Percentiles rank a stretch among this genome's conserved stretches.
phyloP scores from a whole-genome alignment of 2,797 vertebrate genomes.

The Podarcis lilfordi region DNA sequence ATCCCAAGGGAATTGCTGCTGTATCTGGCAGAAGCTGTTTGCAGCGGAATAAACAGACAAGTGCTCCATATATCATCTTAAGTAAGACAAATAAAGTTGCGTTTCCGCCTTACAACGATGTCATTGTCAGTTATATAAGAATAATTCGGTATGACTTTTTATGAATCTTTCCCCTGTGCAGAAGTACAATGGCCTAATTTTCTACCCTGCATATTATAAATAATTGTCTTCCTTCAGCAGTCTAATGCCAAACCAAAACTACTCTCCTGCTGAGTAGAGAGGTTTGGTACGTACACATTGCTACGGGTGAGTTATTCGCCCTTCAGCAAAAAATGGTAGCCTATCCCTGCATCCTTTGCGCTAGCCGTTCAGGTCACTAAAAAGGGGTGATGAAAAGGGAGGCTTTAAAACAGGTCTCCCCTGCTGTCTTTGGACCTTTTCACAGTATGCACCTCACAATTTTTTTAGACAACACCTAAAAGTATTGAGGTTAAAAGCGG shows the following conservation, averaged over 20 bases:
- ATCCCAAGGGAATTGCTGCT: constrained; percentile 73
- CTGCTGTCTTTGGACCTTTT: not conserved
- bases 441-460: not conserved
- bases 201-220: constrained; percentile 79
- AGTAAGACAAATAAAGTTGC: constrained; percentile 88
- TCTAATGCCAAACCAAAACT: constrained; percentile 64
- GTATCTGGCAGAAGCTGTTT: constrained; percentile 86
- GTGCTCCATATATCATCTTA: constrained; percentile 88
- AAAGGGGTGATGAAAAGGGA: not conserved
- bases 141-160: constrained; percentile 86
- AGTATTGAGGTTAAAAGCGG: not conserved
- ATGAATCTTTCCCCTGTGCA: constrained; percentile 86
- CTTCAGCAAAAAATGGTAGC: not conserved
- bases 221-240: constrained; percentile 78
- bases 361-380: too few relatives aligned
- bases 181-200: constrained; percentile 86
- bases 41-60: constrained; percentile 86
- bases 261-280: constrained; percentile 29
- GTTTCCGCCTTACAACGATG: constrained; percentile 85
- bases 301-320: not conserved
- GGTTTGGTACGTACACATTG: not conserved
- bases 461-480: not conserved
- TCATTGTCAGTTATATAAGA: constrained; percentile 87
- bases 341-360: not conserved
- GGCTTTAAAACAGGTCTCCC: not conserved